These are phyloP conservation scores for Indri indri DNA, from an alignment of 2,113 vertebrate species.

Conservation along the genomic window DNA sequence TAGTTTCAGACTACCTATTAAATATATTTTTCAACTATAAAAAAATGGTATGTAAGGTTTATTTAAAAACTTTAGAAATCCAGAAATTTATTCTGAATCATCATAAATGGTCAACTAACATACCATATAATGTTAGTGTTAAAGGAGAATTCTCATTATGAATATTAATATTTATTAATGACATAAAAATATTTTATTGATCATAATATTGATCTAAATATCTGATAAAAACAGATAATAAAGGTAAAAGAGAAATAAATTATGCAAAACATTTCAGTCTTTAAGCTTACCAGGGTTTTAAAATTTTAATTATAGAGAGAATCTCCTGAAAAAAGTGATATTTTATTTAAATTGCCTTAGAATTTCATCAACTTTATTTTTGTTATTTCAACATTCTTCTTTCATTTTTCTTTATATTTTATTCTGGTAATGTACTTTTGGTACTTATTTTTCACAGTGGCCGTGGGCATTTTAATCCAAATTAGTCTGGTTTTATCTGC, in stretches of 20 bases:
- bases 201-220: neutral
- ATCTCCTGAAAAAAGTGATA: neutral
- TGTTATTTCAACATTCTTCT: neutral
- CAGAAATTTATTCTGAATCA: neutral
- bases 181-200: neutral
- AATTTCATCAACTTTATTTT: neutral
- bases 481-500: neutral
- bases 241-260: neutral
- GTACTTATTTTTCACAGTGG: neutral
- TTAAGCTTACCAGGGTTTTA: neutral
- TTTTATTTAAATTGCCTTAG: conserved; percentile 19
- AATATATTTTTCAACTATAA: neutral
- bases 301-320: neutral
- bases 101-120: neutral
- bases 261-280: neutral
- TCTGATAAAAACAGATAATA: neutral
- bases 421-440: neutral
- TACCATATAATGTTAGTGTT: neutral
- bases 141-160: neutral
- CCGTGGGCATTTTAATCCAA: neutral
- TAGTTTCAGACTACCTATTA: neutral
- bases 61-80: neutral
- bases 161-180: neutral
- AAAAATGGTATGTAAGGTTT: neutral
- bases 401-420: neutral